Base-by-base conservation (phyloP, 2,888 invertebrate genomes). In the Sialis lutaria region DNA sequence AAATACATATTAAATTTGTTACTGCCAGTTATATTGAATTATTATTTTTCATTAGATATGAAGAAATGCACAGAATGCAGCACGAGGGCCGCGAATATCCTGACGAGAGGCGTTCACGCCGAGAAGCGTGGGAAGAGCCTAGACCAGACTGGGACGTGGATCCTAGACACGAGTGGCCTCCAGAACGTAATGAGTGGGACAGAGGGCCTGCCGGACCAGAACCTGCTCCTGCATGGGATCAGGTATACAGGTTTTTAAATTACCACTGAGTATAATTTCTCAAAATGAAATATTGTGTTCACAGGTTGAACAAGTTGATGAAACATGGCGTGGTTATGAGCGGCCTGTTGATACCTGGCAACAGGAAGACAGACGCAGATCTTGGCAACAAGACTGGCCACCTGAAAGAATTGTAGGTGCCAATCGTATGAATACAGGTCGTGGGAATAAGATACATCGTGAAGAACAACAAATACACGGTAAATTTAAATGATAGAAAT, bases 331-430 rank as follows among this genome's bases (percentile, higher is more conserved):
- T 12, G 62, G 62, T 53, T 58, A 59, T 42, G 59, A 57, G 53
- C 51, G 63, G 9, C 57, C 60, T 1, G 54, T 61, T 54, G 65
- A 64, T 46, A 58, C 56, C 48, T 65, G 65, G 65, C 54, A 57
- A 10, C 69, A 69, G 40, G 76, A 76, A 46, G 75, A 74, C 51
- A 68, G 73, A 44, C 64, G 69, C 40, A 61, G 68, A 41, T 67
- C 70, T 40, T 72, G 72, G 53, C 70, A 56, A 45, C 50, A 48
- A 10, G 50, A 50, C 42, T 53, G 49, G 48, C 57, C 52, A 67
- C 64, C 69, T 59, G 50, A 71, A 67, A 48, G 49, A 33, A 6
- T 57, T 56, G 22, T 2, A 22, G 22, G 22, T 22, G 22, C 22
- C 4, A 22, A 22, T 22, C 22, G 22, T 22, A 22, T 22, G 22